Base-by-base conservation (phyloP, 2,888 invertebrate species). In the Taenaris catops region DNA sequence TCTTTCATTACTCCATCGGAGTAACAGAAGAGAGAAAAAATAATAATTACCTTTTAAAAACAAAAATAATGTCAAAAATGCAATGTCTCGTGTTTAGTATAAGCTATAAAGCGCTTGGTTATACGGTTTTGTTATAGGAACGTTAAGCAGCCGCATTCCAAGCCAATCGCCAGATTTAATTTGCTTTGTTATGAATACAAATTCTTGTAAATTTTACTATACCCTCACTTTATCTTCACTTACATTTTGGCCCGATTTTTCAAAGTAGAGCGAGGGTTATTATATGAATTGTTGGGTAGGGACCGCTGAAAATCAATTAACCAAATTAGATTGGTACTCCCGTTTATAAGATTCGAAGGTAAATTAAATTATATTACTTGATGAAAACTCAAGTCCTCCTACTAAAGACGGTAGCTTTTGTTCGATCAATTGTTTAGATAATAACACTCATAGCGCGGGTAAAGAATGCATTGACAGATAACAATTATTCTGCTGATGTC, bases 261-360 rank as follows among this genome's bases (percentile, higher is more conserved):
- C 7, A 7, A 19, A 6, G 7, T 6, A 6, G 3, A 7, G 3
- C 5, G 19, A 7, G 7, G 19, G 3, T 19, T 19, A 19, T 19
- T 19, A 7, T 7, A 19, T 19, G 6, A 19, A 19, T n/a, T 6
- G 19, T 19, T 19, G 3, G 19, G 7, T 7, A 19, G 7, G 19
- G 19, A 3, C 19, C n/a, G 19, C 19, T 19, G 19, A 16, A 25
- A 17, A 25, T 25, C 25, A 25, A 17, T 8, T 17, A 17, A 16
- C 16, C 16, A 16, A 9, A 25, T 25, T 25, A 8, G n/a, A 16
- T 16, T 25, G 5, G 16, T 9, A 8, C 16, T 9, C 17, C 16
- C 9, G 4, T 16, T n/a, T 25, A 3, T 25, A 8, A 17, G 16
- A 16, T 17, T 25, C 17, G 11, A 9, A 25, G 14, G 16, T 25